Conservation (phyloP, 1,140 invertebrate genomes). For the Papilio glaucus region DNA sequence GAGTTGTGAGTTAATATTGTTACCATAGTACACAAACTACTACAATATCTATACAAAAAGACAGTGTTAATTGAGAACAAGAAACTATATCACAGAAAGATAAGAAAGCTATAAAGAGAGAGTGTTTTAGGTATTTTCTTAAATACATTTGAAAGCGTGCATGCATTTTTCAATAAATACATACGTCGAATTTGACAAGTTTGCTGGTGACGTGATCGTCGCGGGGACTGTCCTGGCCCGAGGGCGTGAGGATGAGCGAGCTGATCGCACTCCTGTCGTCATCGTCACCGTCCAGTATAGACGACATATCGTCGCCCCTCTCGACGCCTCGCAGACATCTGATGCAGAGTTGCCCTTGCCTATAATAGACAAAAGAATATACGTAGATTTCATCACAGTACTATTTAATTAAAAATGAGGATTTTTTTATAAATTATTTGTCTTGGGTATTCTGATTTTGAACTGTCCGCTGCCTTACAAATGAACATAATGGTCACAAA, state of each 20-base stretch:
- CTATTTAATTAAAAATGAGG: not conserved
- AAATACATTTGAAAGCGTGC: constrained; percentile 38
- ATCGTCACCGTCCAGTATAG: constrained; percentile 88
- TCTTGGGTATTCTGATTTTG: no score
- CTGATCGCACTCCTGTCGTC: constrained; percentile 88
- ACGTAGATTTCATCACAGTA: no score
- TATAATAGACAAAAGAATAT: constrained; percentile 62
- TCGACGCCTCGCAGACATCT: constrained; percentile 89
- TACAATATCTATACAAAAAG: constrained; percentile 39
- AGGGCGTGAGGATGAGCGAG: constrained; percentile 81
- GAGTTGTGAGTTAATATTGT: constrained; percentile 66
- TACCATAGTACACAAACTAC: constrained; percentile 43
- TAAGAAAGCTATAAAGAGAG: constrained; percentile 43
- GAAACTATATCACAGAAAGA: constrained; percentile 44
- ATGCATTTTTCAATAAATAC: constrained; percentile 43
- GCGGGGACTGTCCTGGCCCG: constrained; percentile 69
- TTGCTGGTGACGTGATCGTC: constrained; percentile 74
- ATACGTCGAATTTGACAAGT: constrained; percentile 80
- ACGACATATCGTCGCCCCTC: constrained; percentile 86
- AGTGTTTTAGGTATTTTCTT: constrained; percentile 31
- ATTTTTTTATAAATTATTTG: no score
- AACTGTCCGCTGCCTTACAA: no score
- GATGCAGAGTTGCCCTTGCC: constrained; percentile 90
- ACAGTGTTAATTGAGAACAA: constrained; percentile 41
- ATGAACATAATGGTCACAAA: no score